Conservation (phyloP, 2,888 invertebrate genomes). For the Cosmia trapezina region DNA sequence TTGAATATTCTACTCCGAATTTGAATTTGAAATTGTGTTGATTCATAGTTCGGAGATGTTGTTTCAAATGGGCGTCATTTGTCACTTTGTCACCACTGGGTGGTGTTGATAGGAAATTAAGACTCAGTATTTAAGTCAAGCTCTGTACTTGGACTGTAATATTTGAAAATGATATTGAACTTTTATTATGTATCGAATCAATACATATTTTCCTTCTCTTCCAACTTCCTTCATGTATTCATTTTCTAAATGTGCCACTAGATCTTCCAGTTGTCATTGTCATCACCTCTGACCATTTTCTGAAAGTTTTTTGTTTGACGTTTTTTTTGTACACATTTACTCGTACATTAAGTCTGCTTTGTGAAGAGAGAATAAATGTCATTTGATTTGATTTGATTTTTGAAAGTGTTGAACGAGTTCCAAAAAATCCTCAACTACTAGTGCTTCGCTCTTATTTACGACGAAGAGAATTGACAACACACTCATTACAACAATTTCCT, state of each 20-base stretch:
- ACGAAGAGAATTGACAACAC: conserved; percentile 4
- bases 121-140: neutral
- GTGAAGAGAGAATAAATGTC: too few relatives aligned
- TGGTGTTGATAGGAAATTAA: conserved; percentile 26
- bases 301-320: too few relatives aligned
- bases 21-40: conserved; percentile 83
- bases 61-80: conserved; percentile 51
- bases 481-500: conserved; percentile 8
- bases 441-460: neutral
- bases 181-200: neutral
- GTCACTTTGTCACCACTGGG: conserved; percentile 35
- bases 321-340: too few relatives aligned
- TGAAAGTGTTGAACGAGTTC: neutral
- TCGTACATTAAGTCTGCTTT: too few relatives aligned
- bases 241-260: neutral
- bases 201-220: neutral
- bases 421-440: neutral
- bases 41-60: conserved; percentile 76
- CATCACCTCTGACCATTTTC: too few relatives aligned
- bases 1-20: conserved; percentile 82
- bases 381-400: too few relatives aligned
- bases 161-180: neutral
- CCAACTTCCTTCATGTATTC: neutral
- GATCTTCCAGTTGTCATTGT: too few relatives aligned
- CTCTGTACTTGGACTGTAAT: too few relatives aligned